Conservation (phyloP, 1,140 invertebrate genomes). For the Lasioglossum albipes region DNA sequence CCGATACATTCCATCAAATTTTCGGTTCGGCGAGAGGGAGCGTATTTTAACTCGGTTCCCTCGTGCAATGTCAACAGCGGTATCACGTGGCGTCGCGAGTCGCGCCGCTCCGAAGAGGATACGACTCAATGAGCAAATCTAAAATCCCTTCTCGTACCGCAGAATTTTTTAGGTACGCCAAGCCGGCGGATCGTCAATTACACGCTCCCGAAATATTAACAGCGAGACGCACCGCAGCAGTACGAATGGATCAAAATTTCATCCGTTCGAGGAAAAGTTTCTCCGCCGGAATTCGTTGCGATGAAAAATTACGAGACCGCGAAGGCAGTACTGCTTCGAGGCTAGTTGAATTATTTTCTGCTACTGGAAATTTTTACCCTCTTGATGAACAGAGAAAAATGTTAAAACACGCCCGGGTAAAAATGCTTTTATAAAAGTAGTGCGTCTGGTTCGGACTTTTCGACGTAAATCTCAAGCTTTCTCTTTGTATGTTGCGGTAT, state of each 20-base stretch:
- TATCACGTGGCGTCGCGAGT: not conserved
- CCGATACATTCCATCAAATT: slow-evolving; percentile 13
- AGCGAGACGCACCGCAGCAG: not conserved
- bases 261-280: slow-evolving; percentile 1
- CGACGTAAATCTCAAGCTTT: not conserved
- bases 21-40: not conserved
- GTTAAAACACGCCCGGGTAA: not conserved
- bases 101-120: too few relatives aligned
- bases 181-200: slow-evolving; percentile 7
- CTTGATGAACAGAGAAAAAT: not conserved
- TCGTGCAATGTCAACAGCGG: not conserved
- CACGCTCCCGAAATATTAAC: slow-evolving; percentile 20
- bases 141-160: not conserved
- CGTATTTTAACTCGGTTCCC: not conserved
- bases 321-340: not conserved
- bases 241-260: slow-evolving; percentile 22
- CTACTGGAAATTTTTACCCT: not conserved
- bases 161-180: not conserved
- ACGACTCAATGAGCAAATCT: not conserved
- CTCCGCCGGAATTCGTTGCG: not conserved
- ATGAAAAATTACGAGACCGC: slow-evolving; percentile 16
- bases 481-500: too few relatives aligned
- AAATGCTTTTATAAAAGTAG: not conserved
- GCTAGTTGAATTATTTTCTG: not conserved
- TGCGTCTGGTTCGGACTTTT: not conserved